Percentiles rank a stretch among this genome's conserved stretches.
Conservation (phyloP, 30 jellyfish, hydroid and myxozoan genomes). For the Aurelia aurita complex sp. Pacific region DNA sequence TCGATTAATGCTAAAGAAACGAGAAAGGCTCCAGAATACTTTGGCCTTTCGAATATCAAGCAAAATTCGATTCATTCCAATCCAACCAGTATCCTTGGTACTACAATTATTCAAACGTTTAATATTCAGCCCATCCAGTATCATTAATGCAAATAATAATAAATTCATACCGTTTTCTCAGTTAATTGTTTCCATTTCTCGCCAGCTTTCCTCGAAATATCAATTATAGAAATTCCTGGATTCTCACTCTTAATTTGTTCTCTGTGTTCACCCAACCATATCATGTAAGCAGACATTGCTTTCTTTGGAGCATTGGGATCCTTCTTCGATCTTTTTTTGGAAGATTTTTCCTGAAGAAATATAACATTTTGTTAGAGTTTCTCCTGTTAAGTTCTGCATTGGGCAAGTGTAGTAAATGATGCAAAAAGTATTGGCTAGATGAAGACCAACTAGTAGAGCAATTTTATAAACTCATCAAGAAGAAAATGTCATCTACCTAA, state of each 20-base stretch:
- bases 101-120: too few relatives aligned
- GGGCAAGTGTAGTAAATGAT: not conserved
- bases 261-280: constrained; percentile 74
- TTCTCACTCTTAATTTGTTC: constrained; percentile 70
- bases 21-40: too few relatives aligned
- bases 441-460: too few relatives aligned
- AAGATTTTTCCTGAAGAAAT: constrained; percentile 2
- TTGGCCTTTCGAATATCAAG: too few relatives aligned
- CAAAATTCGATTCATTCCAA: too few relatives aligned
- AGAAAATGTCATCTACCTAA: too few relatives aligned
- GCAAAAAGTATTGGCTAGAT: not conserved
- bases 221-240: constrained; percentile 90
- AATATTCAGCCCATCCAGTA: too few relatives aligned
- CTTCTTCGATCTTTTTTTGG: constrained; percentile 61
- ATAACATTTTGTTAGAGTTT: too few relatives aligned
- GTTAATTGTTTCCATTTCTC: constrained; percentile 76
- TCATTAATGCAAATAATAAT: too few relatives aligned
- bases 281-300: constrained; percentile 81
- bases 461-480: too few relatives aligned
- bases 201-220: constrained; percentile 88
- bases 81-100: too few relatives aligned
- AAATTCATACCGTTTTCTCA: constrained; percentile 69
- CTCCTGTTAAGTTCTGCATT: not conserved
- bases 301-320: constrained; percentile 91
- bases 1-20: too few relatives aligned